phyloP scores from a whole-genome alignment of 2,888 invertebrate genomes.

The Saturnia pavonia region DNA sequence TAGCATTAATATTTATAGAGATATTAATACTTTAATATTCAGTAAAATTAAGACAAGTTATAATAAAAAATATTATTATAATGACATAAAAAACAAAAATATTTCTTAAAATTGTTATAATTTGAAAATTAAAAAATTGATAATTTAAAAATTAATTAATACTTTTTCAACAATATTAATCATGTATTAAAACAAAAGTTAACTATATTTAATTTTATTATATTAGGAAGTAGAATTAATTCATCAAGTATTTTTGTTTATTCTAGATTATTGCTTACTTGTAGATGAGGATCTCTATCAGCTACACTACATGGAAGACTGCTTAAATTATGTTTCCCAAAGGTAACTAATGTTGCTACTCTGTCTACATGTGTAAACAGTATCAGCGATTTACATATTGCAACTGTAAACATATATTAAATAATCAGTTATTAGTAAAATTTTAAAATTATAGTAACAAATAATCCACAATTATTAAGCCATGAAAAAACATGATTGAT shows the following conservation, averaged over 20 bases:
- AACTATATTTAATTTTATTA: too few species aligned
- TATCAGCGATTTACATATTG: conserved; percentile 85
- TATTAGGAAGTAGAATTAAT: background rate
- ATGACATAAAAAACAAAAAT: too few species aligned
- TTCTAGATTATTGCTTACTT: conserved; percentile 62
- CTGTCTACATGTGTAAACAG: conserved; percentile 87
- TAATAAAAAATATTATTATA: too few species aligned
- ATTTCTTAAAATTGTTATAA: too few species aligned
- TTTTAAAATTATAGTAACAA: background rate
- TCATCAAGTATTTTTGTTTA: background rate
- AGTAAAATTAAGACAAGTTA: too few species aligned
- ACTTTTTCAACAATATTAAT: too few species aligned
- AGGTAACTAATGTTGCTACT: conserved; percentile 85
- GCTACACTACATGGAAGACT: conserved; percentile 82
- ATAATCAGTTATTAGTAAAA: conserved; percentile 11
- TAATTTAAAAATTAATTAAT: too few species aligned
- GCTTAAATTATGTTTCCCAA: conserved; percentile 76
- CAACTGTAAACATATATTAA: conserved; percentile 74
- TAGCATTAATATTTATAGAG: too few species aligned
- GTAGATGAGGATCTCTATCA: conserved; percentile 86
- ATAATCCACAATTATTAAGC: background rate
- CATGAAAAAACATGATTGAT: too few species aligned
- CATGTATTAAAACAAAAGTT: too few species aligned
- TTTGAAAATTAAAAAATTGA: too few species aligned
- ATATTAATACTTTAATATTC: too few species aligned